These are phyloP conservation scores for Chromobotia macracanthus DNA, from an alignment of 2,797 vertebrate species.

Conservation along the genomic window DNA sequence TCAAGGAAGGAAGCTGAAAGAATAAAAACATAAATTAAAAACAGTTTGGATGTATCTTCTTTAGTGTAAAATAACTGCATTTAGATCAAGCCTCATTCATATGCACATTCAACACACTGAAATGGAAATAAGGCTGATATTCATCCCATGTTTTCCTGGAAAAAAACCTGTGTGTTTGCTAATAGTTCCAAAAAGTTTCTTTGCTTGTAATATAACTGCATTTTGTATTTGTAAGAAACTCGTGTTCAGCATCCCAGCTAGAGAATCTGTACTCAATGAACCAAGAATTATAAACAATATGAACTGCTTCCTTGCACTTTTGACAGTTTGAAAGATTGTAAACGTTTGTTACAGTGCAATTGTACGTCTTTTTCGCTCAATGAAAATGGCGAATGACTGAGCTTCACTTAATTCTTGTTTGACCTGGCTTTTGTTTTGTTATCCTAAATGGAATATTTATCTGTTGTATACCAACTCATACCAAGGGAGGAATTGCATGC, in stretches of 20 bases:
- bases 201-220: conserved; percentile 79
- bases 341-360: conserved; percentile 56
- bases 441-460: conserved; percentile 85
- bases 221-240: conserved; percentile 72
- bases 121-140: conserved; percentile 60
- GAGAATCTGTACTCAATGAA: conserved; percentile 62
- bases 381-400: conserved; percentile 56
- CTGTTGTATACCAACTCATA: conserved; percentile 84
- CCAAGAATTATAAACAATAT: conserved; percentile 56
- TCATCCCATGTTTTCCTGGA: conserved; percentile 53
- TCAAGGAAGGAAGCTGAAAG: conserved; percentile 76
- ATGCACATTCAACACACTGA: conserved; percentile 60
- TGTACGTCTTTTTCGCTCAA: conserved; percentile 55
- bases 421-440: conserved; percentile 79
- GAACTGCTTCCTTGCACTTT: conserved; percentile 54
- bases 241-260: conserved; percentile 73
- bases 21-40: conserved; percentile 69
- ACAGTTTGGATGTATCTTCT: conserved; percentile 60
- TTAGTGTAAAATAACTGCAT: conserved; percentile 49
- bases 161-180: conserved; percentile 77
- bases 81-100: conserved; percentile 59
- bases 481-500: conserved; percentile 97
- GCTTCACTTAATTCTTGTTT: conserved; percentile 65
- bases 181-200: conserved; percentile 71
- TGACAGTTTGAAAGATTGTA: conserved; percentile 56